Evolutionary conservation across 2,888 invertebrate genomes (phyloP), one percentile per base, ranked within the genome.

Genomic region (Stegana nigrithorax): DNA sequence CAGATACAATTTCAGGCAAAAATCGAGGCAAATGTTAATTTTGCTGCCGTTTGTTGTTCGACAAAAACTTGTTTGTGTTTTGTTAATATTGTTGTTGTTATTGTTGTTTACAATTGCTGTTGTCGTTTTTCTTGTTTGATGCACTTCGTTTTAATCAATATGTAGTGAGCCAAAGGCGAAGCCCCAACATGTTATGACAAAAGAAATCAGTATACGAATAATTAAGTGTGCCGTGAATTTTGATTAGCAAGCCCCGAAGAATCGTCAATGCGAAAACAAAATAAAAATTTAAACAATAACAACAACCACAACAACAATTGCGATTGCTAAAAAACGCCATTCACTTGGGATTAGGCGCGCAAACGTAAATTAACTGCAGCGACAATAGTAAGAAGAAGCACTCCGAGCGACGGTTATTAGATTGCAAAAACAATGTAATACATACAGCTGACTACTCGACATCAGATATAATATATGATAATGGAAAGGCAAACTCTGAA

Each of bases 161-260:
- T n/a, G n/a, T n/a, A n/a, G n/a, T n/a, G n/a, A n/a, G n/a, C 76
- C 73, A 68, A 66, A 62, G 59, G 65, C n/a, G 53, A 5, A 12
- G 53, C 53, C 8, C 65, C 65, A 66, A 45, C 62, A 63, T 65
- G 66, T 5, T 3, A 51, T 53, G 59, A 14, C 56, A n/a, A 23
- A 50, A 55, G 27, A 17, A 42, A 42, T 44, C n/a, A 55, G 14
- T 55, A 39, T 23, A 56, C 29, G 29, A 14, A 32, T 59, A 26
- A 32, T 8, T 47, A 29, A 36, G 51, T 21, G 21, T 44, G 47
- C 61, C 58, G 57, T 61, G 65, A 63, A 69, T 64, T 68, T 67
- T 76, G 77, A 74, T 76, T 73, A 76, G 62, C 67, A 64, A 5
- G 32, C n/a, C n/a, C n/a, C n/a, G n/a, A n/a, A n/a, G n/a, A n/a